Percentiles rank a stretch among this genome's conserved stretches.
phyloP scores from a whole-genome alignment of 2,113 vertebrate species.

The Psittacus erithacus region DNA sequence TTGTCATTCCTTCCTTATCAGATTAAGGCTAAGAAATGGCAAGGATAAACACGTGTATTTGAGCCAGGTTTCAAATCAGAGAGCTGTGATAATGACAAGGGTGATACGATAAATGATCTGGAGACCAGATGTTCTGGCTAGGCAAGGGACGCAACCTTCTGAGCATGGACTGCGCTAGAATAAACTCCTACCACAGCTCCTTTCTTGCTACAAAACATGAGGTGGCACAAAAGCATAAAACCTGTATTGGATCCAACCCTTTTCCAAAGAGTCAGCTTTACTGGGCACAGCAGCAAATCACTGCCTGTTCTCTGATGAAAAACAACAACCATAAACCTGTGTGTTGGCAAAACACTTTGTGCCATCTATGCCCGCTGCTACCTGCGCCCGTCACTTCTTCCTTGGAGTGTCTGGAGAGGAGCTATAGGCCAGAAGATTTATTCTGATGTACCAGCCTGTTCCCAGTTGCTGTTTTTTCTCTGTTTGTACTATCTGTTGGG shows the following conservation, averaged over 20 bases:
- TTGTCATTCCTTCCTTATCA: background rate
- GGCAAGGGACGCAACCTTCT: background rate
- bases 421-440: background rate
- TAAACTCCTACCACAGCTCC: background rate
- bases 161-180: background rate
- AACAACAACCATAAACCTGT: fast-evolving
- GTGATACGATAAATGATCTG: background rate
- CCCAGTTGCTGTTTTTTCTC: background rate
- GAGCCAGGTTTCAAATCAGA: background rate
- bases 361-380: background rate
- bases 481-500: background rate
- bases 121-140: background rate
- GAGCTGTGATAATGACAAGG: background rate
- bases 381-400: background rate
- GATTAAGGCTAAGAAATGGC: background rate
- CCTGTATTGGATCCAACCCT: background rate
- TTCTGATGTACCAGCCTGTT: background rate
- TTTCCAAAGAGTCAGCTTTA: background rate
- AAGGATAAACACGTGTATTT: background rate
- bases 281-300: background rate
- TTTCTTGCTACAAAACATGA: background rate
- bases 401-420: background rate
- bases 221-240: background rate
- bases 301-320: background rate
- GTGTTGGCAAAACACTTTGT: fast-evolving